Percentiles rank a stretch among this genome's conserved stretches.
Evolutionary conservation across 1,140 invertebrate species (phyloP).

Genomic region (Hesperophylax magnus): DNA sequence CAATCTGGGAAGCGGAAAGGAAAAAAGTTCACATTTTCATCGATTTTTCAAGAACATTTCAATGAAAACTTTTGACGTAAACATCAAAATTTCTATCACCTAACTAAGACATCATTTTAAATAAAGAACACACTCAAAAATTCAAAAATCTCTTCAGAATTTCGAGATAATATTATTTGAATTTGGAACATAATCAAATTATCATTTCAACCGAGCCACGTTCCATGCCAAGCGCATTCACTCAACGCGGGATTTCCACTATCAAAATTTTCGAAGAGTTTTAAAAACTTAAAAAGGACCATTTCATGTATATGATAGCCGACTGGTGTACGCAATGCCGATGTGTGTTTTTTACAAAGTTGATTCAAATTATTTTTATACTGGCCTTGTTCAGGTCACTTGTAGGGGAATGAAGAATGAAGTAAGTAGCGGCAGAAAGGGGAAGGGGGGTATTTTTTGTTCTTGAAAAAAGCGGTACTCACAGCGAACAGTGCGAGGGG

Average conservation of each 20-base stretch:
- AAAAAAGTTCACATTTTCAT: too few species aligned
- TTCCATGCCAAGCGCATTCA: slow-evolving; percentile 31
- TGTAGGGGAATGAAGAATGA: slow-evolving; percentile 1
- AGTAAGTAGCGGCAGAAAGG: background rate
- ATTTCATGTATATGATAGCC: background rate
- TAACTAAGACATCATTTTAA: too few species aligned
- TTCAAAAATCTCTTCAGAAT: too few species aligned
- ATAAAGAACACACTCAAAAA: too few species aligned
- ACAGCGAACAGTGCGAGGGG: slow-evolving; percentile 10
- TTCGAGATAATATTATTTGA: slow-evolving; percentile 1
- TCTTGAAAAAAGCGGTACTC: slow-evolving; percentile 37
- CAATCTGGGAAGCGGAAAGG: too few species aligned
- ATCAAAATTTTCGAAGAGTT: background rate
- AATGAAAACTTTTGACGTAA: too few species aligned
- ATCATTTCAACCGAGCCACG: slow-evolving; percentile 33
- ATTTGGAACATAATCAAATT: slow-evolving; percentile 38
- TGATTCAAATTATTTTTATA: background rate
- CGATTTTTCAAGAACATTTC: too few species aligned
- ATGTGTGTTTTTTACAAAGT: background rate
- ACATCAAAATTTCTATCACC: too few species aligned
- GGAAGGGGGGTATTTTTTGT: slow-evolving; percentile 26
- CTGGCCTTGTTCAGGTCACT: background rate
- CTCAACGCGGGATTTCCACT: slow-evolving; percentile 1
- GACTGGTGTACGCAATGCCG: background rate
- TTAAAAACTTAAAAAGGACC: background rate